Base-by-base conservation (phyloP, 2,113 vertebrate species). In the Hypanus sabinus region DNA sequence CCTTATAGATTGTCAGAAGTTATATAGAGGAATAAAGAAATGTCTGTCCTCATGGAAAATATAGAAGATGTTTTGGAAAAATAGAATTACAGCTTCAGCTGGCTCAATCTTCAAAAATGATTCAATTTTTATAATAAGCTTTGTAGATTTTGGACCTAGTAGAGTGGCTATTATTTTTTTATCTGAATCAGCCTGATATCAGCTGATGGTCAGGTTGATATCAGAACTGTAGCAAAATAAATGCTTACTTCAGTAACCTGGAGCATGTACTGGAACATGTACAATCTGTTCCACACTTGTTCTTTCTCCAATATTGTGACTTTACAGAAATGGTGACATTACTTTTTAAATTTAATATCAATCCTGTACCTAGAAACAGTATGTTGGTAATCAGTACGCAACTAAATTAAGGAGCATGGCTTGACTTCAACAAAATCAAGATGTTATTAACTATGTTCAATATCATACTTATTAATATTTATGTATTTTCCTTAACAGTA, bases 401-500 rank as follows among this genome's bases (percentile, higher is more conserved):
- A 79, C 76, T 33, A 79, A 14, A 79, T 14, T 36, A 79, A 36
- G 33, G 33, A 36, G 11, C 33, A 79, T 79, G n/a, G 11, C 2
- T 33, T 79, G 11, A 79, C n/a, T 79, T 73, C 71, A 16, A 36
- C 85, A 90, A 65, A 90, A 68, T 30, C 30, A 33, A 68, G 5
- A 65, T 33, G n/a, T 14, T 33, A 16, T 65, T 65, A 30, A 30
- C 24, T 11, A 27, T 60, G 55, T 14, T 55, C 30, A 14, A 60
- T 87, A 0, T 62, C 4, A 33, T 33, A 20, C 16, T n/a, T 65
- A 22, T 73, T 46, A 55, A 93, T 55, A 10, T 70, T 36, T 73
- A 55, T 71, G 6, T 91, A 24, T 94, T 95, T 95, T 95, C n/a
- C 20, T 95, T 96, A 95, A 94, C 96, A 99, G 99, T 97, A 98